These are phyloP conservation scores for Mungos mungo DNA, from an alignment of 2,113 vertebrate species.

Conservation along the genomic window DNA sequence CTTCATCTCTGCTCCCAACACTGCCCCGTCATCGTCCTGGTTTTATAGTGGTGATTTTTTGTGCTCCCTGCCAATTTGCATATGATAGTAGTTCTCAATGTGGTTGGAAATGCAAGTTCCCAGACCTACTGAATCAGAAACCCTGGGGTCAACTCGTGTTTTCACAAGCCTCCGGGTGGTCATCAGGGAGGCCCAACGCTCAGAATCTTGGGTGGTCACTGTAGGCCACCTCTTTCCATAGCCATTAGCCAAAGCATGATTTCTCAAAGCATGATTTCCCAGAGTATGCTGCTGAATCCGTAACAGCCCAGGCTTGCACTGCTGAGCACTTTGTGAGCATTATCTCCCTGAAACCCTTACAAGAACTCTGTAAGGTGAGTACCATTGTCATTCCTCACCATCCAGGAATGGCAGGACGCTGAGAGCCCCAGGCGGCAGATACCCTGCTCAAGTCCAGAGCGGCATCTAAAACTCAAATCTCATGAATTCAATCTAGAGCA, in stretches of 20 bases:
- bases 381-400: background rate
- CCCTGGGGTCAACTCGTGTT: background rate
- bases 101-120: background rate
- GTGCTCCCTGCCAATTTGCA: background rate
- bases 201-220: background rate
- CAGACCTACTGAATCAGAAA: background rate
- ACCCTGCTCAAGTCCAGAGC: background rate
- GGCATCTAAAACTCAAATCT: background rate
- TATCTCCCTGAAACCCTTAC: background rate
- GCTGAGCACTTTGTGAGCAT: background rate
- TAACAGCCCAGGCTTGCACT: background rate
- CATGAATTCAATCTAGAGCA: background rate
- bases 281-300: background rate
- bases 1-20: background rate
- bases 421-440: background rate
- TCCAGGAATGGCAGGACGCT: background rate
- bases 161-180: background rate
- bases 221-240: background rate
- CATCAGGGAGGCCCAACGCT: background rate
- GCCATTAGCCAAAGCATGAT: background rate
- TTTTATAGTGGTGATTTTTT: background rate
- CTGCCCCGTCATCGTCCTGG: background rate
- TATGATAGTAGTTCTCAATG: background rate
- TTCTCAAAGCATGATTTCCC: background rate
- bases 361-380: background rate